Percentiles rank a stretch among this genome's conserved stretches.
Conservation (phyloP, 2,113 vertebrate species). For the Gavialis gangeticus region DNA sequence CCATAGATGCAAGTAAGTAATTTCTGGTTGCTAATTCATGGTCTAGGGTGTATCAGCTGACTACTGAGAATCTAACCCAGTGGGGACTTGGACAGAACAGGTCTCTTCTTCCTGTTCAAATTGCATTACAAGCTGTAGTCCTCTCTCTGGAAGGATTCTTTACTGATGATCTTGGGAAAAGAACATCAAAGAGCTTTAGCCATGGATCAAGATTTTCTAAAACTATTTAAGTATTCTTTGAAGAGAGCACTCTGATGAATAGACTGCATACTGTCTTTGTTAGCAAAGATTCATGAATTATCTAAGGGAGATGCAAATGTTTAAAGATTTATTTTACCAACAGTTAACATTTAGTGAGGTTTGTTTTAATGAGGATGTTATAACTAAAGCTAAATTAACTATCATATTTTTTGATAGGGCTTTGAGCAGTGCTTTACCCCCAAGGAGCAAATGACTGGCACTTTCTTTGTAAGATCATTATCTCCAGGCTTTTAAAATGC, state of each 20-base stretch:
- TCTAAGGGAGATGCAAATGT: background rate
- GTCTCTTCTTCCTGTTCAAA: fast-evolving
- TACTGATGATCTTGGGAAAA: background rate
- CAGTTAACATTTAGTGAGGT: background rate
- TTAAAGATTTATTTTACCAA: constrained; percentile 7
- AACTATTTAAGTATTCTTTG: background rate
- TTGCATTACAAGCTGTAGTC: background rate
- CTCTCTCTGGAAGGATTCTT: background rate
- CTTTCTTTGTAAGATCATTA: constrained; percentile 37
- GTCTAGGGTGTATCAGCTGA: background rate
- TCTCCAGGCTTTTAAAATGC: constrained; percentile 28
- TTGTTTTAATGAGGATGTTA: background rate
- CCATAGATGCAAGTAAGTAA: background rate
- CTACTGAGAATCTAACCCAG: background rate
- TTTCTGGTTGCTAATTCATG: background rate
- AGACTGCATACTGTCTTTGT: background rate
- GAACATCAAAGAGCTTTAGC: background rate
- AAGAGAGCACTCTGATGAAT: background rate
- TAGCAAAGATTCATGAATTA: background rate
- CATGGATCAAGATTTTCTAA: background rate
- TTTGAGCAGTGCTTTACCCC: background rate
- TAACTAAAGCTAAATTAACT: too few relatives aligned
- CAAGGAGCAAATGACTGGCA: background rate
- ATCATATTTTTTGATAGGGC: too few relatives aligned
- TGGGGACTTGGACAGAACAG: background rate